phyloP scores from a whole-genome alignment of 1,140 invertebrate species.

The Orchestia grillus region DNA sequence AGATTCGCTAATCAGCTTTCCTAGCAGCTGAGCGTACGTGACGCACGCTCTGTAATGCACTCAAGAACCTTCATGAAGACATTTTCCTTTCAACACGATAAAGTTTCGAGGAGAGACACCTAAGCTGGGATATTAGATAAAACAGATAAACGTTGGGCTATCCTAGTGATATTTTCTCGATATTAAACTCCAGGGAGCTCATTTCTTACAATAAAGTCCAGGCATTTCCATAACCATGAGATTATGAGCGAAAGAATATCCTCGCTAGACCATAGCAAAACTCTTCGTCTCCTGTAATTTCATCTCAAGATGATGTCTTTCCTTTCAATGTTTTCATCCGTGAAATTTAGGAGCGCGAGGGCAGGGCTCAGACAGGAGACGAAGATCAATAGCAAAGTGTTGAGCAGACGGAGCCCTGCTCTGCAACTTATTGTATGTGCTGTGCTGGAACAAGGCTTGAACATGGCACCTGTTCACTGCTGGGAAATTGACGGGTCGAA shows the following conservation, averaged over 20 bases:
- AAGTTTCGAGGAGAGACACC: background rate
- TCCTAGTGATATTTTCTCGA: constrained; percentile 8
- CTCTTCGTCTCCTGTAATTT: constrained; percentile 2
- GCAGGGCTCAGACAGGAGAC: background rate
- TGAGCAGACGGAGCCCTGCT: background rate
- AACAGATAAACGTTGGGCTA: background rate
- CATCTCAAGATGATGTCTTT: background rate
- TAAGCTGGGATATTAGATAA: background rate
- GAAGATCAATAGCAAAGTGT: constrained; percentile 10
- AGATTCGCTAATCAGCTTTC: background rate
- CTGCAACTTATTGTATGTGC: background rate
- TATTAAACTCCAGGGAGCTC: constrained; percentile 34
- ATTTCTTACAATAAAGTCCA: constrained; percentile 44
- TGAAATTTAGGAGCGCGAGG: background rate
- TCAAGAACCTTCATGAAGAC: background rate
- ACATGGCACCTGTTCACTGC: background rate
- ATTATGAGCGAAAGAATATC: constrained; percentile 4
- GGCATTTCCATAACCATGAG: constrained; percentile 44
- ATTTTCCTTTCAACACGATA: background rate
- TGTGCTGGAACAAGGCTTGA: background rate
- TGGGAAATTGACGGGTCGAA: background rate
- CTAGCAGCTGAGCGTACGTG: background rate
- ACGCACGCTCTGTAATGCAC: background rate
- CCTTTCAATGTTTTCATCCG: background rate
- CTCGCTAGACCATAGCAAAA: constrained; percentile 7